These are phyloP conservation scores for Drosophila silvestris DNA, from an alignment of 2,888 invertebrate genomes.

Conservation along the genomic window DNA sequence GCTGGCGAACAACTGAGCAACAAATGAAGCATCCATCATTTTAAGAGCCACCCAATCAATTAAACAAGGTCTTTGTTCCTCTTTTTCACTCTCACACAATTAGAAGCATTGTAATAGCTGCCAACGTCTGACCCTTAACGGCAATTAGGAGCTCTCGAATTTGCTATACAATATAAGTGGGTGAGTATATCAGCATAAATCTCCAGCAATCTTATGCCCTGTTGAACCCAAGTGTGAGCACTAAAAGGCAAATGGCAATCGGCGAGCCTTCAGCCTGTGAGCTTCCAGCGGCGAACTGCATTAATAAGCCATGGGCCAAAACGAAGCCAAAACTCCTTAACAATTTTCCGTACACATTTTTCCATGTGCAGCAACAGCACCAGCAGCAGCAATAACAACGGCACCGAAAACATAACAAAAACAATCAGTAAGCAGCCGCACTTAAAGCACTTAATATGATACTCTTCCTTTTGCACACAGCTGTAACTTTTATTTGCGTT, in stretches of 20 bases:
- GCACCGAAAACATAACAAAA: slow-evolving; percentile 36
- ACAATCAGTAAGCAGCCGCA: slow-evolving; percentile 13
- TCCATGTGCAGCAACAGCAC: slow-evolving; percentile 33
- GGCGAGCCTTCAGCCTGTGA: slow-evolving; percentile 9
- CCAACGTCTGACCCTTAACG: slow-evolving; percentile 50
- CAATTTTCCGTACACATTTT: slow-evolving; percentile 38
- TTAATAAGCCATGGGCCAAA: slow-evolving; percentile 58
- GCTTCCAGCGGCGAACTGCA: slow-evolving; percentile 41
- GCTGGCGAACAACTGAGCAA: slow-evolving; percentile 62
- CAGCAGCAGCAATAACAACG: slow-evolving; percentile 24
- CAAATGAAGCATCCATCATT: slow-evolving; percentile 74
- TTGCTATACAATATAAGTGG: slow-evolving; percentile 40
- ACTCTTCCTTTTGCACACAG: not conserved
- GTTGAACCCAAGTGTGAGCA: slow-evolving; percentile 51
- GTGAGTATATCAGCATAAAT: slow-evolving; percentile 61
- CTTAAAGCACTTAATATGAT: not conserved
- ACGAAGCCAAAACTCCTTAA: slow-evolving; percentile 40
- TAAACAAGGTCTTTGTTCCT: slow-evolving; percentile 40
- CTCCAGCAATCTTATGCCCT: slow-evolving; percentile 52
- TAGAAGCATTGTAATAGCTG: slow-evolving; percentile 50
- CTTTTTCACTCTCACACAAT: slow-evolving; percentile 24
- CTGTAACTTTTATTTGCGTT: not conserved
- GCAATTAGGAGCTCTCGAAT: slow-evolving; percentile 60
- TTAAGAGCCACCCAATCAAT: slow-evolving; percentile 64
- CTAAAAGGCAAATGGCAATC: slow-evolving; percentile 34